phyloP scores from a whole-genome alignment of 2,113 vertebrate genomes.

The Alosa alosa region DNA sequence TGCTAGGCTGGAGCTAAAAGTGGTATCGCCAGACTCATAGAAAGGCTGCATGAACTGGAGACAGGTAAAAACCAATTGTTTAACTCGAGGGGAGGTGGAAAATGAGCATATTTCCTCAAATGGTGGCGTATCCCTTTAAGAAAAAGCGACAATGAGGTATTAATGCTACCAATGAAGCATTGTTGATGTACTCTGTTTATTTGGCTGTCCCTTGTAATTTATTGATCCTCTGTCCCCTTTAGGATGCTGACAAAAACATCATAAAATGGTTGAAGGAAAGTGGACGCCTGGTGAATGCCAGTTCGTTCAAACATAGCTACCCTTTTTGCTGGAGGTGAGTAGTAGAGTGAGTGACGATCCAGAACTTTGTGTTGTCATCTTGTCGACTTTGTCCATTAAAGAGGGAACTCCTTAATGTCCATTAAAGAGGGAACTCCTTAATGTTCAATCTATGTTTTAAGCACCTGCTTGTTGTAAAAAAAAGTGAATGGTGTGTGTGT shows the following conservation, averaged over 20 bases:
- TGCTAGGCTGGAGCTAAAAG: no score
- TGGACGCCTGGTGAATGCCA: constrained; percentile 79
- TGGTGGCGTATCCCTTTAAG: no score
- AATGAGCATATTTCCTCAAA: no score
- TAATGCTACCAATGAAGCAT: not conserved
- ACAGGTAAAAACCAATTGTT: no score
- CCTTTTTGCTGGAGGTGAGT: constrained; percentile 98
- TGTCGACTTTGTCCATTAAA: not conserved
- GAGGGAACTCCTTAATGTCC: not conserved
- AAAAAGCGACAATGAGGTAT: not conserved
- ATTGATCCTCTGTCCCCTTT: constrained; percentile 42
- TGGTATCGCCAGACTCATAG: no score
- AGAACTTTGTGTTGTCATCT: no score
- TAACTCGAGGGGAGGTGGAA: no score
- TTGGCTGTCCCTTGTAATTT: not conserved
- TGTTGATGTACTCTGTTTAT: not conserved
- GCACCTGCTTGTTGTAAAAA: not conserved
- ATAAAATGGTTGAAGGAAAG: constrained; percentile 87
- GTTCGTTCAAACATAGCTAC: constrained; percentile 86
- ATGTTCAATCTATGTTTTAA: not conserved
- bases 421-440: not conserved
- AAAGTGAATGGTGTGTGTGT: not conserved
- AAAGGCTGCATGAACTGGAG: no score
- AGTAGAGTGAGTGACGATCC: no score
- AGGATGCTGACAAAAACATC: constrained; percentile 96